Conservation (phyloP, 2,888 invertebrate species). For the Spilosoma lubricipeda region DNA sequence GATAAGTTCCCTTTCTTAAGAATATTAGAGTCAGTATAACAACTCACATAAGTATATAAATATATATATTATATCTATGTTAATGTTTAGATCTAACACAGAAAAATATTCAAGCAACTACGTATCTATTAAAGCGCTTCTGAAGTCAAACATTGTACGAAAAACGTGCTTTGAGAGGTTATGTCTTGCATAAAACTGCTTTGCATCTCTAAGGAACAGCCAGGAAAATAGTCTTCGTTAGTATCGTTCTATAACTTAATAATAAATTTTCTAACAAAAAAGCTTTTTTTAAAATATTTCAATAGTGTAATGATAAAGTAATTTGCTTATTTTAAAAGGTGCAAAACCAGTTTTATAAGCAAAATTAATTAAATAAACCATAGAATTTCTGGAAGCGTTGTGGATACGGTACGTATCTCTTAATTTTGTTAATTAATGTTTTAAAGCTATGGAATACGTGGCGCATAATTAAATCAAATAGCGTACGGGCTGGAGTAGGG, state of each 20-base stretch:
- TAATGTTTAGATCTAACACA: constrained; percentile 37
- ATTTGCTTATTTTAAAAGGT: not conserved
- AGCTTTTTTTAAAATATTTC: not conserved
- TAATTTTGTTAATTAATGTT: constrained; percentile 40
- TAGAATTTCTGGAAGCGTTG: not conserved
- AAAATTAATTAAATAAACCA: not conserved
- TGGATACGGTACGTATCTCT: constrained; percentile 22
- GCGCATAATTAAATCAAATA: constrained; percentile 50
- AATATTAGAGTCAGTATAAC: not conserved
- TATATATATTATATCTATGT: too few relatives aligned
- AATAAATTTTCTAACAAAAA: not conserved
- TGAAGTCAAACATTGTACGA: constrained; percentile 68
- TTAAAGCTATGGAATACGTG: constrained; percentile 35
- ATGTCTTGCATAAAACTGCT: constrained; percentile 83
- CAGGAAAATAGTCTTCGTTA: constrained; percentile 73
- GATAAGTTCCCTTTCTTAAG: not conserved
- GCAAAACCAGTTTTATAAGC: not conserved
- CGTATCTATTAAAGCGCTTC: constrained; percentile 37
- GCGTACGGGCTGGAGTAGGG: constrained; percentile 25
- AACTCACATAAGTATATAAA: not conserved
- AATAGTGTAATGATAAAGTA: not conserved
- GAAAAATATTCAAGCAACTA: constrained; percentile 26
- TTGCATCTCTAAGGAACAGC: constrained; percentile 81
- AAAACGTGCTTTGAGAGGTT: constrained; percentile 76
- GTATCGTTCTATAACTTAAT: constrained; percentile 59